Base-by-base conservation (phyloP, 2,888 invertebrate species). In the Chloromyia formosa region DNA sequence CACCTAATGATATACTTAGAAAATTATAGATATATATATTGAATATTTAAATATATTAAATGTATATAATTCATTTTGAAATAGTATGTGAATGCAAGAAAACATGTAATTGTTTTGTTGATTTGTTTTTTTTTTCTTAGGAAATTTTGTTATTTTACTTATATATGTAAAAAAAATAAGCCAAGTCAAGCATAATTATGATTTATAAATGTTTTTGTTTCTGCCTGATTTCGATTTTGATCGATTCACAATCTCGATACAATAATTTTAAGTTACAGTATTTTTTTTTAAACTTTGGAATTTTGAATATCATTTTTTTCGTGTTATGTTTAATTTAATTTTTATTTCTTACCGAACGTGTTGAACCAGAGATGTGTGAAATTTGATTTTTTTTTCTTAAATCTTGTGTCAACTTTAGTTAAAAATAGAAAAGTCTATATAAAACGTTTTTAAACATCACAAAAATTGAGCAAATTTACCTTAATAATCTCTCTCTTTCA, bases 351-450 rank as follows among this genome's bases (percentile, higher is more conserved):
- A 49, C 12, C 10, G 49, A 49, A 49, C 12, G 49, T 7, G 27
- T 49, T 12, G 10, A 3, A n/a, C 49, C 49, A 35, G 27, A 7
- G 27, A 35, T 35, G 27, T 35, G 27, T 35, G 27, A 35, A 35
- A 35, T 4, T 35, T 35, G 27, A 35, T 35, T 35, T 35, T 35
- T 35, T 35, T 35, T 35, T 35, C 3, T 35, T 35, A 35, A 35
- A 35, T 35, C 7, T 35, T 35, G 27, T 35, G 27, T 49, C 49
- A 49, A 49, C 49, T 49, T 49, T 49, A 49, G 12, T 49, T 49
- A 66, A 66, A 66, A 66, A 66, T 66, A 66, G 66, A 66, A 66
- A 69, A 71, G 58, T 71, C 71, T 71, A 71, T 56, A 71, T 56
- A 71, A 71, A 71, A 56, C 54, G 16, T 58, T 49, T 58, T 61